A percentile compares a stretch with the other conserved stretches of the same genome.
Conservation (phyloP, 2,797 vertebrate species). For the Acipenser oxyrinchus region DNA sequence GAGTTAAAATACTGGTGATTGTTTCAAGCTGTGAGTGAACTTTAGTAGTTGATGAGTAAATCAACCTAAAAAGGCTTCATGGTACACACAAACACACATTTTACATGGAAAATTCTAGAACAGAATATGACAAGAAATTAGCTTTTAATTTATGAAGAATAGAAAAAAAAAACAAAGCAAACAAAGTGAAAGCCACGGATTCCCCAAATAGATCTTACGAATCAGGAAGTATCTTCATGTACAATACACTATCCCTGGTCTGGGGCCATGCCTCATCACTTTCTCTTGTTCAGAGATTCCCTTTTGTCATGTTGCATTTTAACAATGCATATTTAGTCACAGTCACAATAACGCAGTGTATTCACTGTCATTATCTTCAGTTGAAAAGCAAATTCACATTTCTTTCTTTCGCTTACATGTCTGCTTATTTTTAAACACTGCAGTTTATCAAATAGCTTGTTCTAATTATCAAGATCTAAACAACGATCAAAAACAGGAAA, state of each 20-base stretch:
- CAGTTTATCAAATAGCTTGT: background rate
- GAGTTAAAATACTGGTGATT: no score
- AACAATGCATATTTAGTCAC: conserved; percentile 37
- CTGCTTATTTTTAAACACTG: background rate
- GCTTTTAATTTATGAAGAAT: no score
- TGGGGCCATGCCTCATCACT: conserved; percentile 25
- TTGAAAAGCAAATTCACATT: background rate
- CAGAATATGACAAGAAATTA: no score
- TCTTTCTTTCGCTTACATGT: background rate
- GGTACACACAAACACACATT: no score
- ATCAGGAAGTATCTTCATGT: no score
- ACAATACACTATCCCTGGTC: conserved; percentile 14
- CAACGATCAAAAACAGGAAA: conserved; percentile 7
- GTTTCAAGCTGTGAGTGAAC: no score
- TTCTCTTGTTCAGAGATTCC: conserved; percentile 36
- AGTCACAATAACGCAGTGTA: background rate
- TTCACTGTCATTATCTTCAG: background rate
- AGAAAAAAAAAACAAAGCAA: no score
- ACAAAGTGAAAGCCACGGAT: no score
- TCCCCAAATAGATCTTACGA: no score
- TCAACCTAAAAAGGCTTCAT: no score
- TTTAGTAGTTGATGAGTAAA: no score
- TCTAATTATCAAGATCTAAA: conserved; percentile 8
- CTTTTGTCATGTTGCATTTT: conserved; percentile 40
- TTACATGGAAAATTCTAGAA: no score